Evolutionary conservation across 2,113 vertebrate species (phyloP).

Genomic region (Malurus alboscapulatus): DNA sequence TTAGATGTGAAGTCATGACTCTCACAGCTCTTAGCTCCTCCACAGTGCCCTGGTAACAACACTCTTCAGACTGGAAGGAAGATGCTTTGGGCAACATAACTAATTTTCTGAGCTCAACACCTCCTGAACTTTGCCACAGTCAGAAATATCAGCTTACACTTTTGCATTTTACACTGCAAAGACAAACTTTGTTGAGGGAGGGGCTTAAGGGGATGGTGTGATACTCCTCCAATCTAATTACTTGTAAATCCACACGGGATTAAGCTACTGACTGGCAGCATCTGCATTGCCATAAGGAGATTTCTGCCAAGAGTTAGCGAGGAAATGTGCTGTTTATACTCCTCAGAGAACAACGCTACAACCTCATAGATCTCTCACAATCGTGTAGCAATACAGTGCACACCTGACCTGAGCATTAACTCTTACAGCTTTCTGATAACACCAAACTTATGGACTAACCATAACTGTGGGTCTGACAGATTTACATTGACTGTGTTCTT

Average conservation of each 20-base stretch:
- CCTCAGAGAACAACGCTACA: accelerated
- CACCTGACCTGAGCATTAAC: not conserved
- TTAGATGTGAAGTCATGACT: not conserved
- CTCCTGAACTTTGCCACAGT: not conserved
- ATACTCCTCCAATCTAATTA: not conserved
- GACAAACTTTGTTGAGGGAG: not conserved
- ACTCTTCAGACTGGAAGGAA: not conserved
- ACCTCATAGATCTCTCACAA: not conserved
- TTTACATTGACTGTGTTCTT: not conserved
- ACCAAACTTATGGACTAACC: not conserved
- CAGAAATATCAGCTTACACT: not conserved
- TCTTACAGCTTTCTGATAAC: not conserved
- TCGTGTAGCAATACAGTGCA: accelerated
- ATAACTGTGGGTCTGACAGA: not conserved
- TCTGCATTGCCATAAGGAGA: not conserved
- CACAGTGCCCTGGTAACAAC: not conserved
- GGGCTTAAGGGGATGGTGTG: not conserved
- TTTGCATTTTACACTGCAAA: not conserved
- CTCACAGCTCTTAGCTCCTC: not conserved
- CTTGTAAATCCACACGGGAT: not conserved
- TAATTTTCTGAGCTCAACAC: not conserved
- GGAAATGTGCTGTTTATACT: not conserved
- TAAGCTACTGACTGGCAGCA: not conserved
- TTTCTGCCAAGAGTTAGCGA: not conserved
- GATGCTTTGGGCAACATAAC: not conserved